Evolutionary conservation across 35 echinoderm and acorn worm species (phyloP).

Genomic region (Ophiothrix spiculata): DNA sequence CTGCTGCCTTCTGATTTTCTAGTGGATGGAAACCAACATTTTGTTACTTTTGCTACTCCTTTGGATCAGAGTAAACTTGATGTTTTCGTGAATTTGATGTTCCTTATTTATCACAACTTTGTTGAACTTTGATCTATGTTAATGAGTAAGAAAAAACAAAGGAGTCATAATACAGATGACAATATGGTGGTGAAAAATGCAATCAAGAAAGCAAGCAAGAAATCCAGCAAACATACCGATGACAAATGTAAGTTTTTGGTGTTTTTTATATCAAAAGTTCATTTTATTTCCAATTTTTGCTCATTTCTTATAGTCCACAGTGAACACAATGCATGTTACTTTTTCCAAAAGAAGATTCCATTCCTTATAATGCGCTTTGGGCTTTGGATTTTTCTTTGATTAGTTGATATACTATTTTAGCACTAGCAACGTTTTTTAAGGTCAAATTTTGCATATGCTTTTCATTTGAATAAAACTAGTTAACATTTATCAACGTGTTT

Average conservation of each 20-base stretch:
- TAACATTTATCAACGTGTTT: no score
- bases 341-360: no score
- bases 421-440: no score
- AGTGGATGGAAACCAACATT: conserved; percentile 7
- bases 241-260: not conserved
- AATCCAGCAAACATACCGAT: not conserved
- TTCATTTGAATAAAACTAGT: no score
- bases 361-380: no score
- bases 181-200: conserved; percentile 6
- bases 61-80: not conserved
- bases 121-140: not conserved
- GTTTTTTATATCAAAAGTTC: not conserved
- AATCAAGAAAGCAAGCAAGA: conserved; percentile 2
- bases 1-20: not conserved
- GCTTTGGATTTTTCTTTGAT: no score
- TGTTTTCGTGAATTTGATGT: not conserved
- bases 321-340: no score
- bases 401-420: no score
- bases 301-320: no score
- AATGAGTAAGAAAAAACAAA: not conserved
- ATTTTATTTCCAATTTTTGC: not conserved
- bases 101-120: not conserved
- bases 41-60: not conserved
- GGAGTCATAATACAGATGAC: not conserved
- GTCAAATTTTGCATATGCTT: no score